Evolutionary conservation across 2,888 invertebrate species (phyloP).

Genomic region (Ennomos quercinarius): DNA sequence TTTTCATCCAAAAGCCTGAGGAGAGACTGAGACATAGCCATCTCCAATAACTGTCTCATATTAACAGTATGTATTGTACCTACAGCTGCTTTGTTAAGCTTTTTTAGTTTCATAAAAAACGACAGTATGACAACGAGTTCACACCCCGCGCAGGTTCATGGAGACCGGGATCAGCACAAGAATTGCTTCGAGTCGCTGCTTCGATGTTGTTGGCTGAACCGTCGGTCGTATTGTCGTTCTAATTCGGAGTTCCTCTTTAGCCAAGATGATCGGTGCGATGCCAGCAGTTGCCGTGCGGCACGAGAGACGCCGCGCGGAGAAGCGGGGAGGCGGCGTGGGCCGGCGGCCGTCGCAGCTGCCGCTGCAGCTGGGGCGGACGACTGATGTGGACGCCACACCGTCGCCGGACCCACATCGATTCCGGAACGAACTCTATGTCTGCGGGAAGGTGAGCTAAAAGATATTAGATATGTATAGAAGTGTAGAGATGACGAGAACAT

Average conservation of each 20-base stretch:
- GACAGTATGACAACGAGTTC: too few relatives aligned
- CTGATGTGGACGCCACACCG: constrained; percentile 88
- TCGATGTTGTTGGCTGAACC: constrained; percentile 24
- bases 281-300: constrained; percentile 94
- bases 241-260: constrained; percentile 52
- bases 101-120: too few relatives aligned
- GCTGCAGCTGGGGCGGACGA: constrained; percentile 87
- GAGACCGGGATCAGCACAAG: constrained; percentile 3
- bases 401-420: constrained; percentile 86
- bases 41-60: too few relatives aligned
- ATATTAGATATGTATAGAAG: too few relatives aligned
- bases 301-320: constrained; percentile 91
- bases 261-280: constrained; percentile 94
- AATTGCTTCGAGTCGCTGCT: constrained; percentile 25
- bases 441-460: constrained; percentile 86
- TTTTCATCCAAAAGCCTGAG: not conserved
- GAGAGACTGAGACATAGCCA: too few relatives aligned
- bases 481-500: too few relatives aligned
- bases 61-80: too few relatives aligned
- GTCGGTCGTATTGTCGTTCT: constrained; percentile 19
- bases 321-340: constrained; percentile 83
- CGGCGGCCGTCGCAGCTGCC: constrained; percentile 89
- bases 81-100: too few relatives aligned
- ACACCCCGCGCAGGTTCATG: not conserved
- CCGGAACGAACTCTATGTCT: constrained; percentile 89